Evolutionary conservation across 2,797 vertebrate genomes (phyloP), one percentile per base, ranked within the genome.

Genomic region (Epinephelus awoara): DNA sequence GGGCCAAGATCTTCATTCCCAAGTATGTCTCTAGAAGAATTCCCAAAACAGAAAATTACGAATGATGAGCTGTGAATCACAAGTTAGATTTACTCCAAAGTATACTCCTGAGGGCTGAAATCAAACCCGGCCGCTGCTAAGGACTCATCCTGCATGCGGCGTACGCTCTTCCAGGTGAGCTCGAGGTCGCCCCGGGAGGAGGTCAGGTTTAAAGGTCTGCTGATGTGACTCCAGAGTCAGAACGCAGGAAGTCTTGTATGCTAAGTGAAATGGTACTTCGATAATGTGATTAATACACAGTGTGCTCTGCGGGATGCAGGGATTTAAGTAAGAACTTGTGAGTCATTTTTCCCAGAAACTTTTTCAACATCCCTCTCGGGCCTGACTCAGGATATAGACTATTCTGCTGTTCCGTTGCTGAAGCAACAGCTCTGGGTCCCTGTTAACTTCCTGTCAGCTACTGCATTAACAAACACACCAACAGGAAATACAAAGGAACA

Each of bases 291-390:
- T 72, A 80, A 76, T 29, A 57, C 49, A 74, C 59, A 64, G 17
- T 0, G 10, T n/a, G 27, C 66, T 79, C 42, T 34, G 49, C 67
- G 71, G 62, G 14, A 72, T 75, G 56, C 38, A 11, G 18, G 75
- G 72, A 77, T 86, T 87, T 72, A 61, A 74, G 51, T 38, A 67
- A 44, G 61, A 59, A n/a, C 67, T 34, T 63, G 42, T 85, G 80
- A 89, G 68, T 90, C 74, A 87, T 79, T 84, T 83, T 91, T 76
- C 73, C 73, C 77, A 29, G 67, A 51, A 83, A 90, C 72, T 40
- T 18, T 82, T 84, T 72, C 42, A 59, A 71, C 71, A 69, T 85
- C 61, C 46, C 46, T 70, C 50, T 69, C 0, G 1, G 55, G 27
- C 27, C 65, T 81, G 44, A 83, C 25, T 56, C 54, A 75, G 75